A percentile compares a stretch with the other conserved stretches of the same genome.
Evolutionary conservation across 2,888 invertebrate species (phyloP).

Genomic region (Tachina lurida): DNA sequence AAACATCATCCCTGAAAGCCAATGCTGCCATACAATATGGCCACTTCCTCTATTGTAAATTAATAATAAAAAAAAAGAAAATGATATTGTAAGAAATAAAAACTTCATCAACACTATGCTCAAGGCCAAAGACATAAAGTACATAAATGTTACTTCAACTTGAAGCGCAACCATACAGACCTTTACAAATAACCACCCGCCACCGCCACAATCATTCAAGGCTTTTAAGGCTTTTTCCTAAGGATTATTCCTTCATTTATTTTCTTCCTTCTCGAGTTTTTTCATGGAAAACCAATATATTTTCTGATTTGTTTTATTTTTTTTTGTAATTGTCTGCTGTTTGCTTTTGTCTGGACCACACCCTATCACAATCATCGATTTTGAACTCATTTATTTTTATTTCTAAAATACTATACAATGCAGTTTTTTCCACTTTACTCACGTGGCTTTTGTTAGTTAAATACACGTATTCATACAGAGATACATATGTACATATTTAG

Average conservation of each 20-base stretch:
- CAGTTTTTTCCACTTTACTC: conserved; percentile 44
- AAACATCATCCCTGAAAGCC: conserved; percentile 49
- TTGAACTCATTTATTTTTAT: conserved; percentile 52
- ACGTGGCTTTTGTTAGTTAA: conserved; percentile 51
- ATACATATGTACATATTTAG: not conserved
- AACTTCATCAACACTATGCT: conserved; percentile 45
- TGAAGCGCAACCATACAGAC: conserved; percentile 37
- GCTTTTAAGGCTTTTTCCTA: conserved; percentile 14
- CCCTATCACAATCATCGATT: conserved; percentile 74
- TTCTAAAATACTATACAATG: conserved; percentile 7
- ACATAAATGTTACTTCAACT: conserved; percentile 46
- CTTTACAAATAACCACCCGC: conserved; percentile 33
- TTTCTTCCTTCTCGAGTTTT: conserved; percentile 16
- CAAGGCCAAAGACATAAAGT: conserved; percentile 63
- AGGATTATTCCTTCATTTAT: conserved; percentile 32
- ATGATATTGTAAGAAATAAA: conserved; percentile 30
- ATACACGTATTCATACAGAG: not conserved
- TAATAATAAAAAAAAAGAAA: conserved; percentile 38
- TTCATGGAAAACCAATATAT: conserved; percentile 31
- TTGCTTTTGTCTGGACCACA: conserved; percentile 73
- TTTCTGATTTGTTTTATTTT: conserved; percentile 14
- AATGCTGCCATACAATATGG: conserved; percentile 14
- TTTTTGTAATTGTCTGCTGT: conserved; percentile 45
- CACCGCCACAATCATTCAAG: conserved; percentile 25
- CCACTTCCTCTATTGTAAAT: conserved; percentile 43